Percentiles rank a stretch among this genome's conserved stretches.
Conservation (phyloP, 1,140 invertebrate genomes). For the Ectropis grisescens region DNA sequence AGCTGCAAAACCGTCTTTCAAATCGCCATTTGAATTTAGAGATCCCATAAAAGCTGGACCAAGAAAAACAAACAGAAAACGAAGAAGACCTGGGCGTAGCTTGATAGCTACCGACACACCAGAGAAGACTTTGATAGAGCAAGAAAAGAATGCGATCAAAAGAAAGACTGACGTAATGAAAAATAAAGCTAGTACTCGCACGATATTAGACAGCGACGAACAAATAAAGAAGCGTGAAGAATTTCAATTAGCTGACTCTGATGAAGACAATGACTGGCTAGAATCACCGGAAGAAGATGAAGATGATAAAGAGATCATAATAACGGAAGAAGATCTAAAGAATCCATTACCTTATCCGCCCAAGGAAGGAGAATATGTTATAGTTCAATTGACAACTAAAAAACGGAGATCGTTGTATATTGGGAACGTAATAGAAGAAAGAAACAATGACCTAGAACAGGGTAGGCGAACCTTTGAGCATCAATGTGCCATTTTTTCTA, state of each 20-base stretch:
- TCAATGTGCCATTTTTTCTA: too few species aligned
- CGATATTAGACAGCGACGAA: slow-evolving; percentile 8
- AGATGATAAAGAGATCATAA: neutral
- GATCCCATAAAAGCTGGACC: slow-evolving; percentile 13
- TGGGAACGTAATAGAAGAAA: slow-evolving; percentile 13
- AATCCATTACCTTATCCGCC: slow-evolving; percentile 2
- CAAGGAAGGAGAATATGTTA: slow-evolving; percentile 7
- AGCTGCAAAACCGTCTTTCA: slow-evolving; percentile 5
- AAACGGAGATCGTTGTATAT: slow-evolving; percentile 10
- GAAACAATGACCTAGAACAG: slow-evolving; percentile 12
- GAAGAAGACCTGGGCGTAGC: slow-evolving; percentile 10
- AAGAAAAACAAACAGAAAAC: slow-evolving; percentile 13
- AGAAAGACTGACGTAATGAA: too few species aligned
- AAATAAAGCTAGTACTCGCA: slow-evolving; percentile 8
- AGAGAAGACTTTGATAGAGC: slow-evolving; percentile 14
- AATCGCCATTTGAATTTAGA: slow-evolving; percentile 13
- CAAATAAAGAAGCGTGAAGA: slow-evolving; percentile 1
- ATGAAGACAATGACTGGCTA: slow-evolving; percentile 3
- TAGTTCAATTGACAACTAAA: slow-evolving; percentile 10
- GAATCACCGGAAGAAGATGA: too few species aligned
- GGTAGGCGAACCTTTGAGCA: too few species aligned
- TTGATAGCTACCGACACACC: slow-evolving; percentile 18
- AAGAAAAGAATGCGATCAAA: slow-evolving; percentile 3
- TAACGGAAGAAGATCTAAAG: slow-evolving; percentile 3
- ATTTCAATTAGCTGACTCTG: slow-evolving; percentile 2